Evolutionary conservation across 30 jellyfish, hydroid and myxozoan genomes (phyloP), one percentile per base, ranked within the genome.

Genomic region (Pelagia noctiluca): DNA sequence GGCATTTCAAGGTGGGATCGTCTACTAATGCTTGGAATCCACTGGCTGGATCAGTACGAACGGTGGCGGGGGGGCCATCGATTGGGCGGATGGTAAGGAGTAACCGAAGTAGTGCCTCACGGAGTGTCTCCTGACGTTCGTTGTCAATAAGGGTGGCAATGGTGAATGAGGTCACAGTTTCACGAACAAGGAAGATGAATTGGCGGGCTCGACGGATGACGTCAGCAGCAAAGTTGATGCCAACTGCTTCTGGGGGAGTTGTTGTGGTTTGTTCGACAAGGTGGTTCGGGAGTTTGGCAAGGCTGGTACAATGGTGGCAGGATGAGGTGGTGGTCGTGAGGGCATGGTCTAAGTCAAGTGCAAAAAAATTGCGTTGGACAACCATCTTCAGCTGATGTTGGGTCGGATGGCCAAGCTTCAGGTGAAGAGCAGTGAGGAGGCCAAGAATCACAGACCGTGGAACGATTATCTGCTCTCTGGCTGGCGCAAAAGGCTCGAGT

Each of bases 211-310:
- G 85, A 4, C 35, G 64, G 42, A 57, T 78, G 23, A 78, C 82
- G 63, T 78, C 89, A 30, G 89, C 88, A 63, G 89, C 85, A 30
- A 66, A 81, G 78, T 33, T 21, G 22, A 37, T 66, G 57, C 89
- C 89, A 28, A 81, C 63, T 11, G 61, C 80, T 52, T n/a, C 46
- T 10, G 89, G 91, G 3, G 87, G 77, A 16, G 28, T 53, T 0
- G 35, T 47, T 2, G 91, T 22, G 18, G 79, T 19, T 36, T 35
- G 61, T 21, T 53, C 29, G 26, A 3, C 25, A 22, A 77, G 57
- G 26, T 32, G 50, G 21, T 38, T 69, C 34, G 90, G 89, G 3
- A 68, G 13, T 1, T 28, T 13, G 2, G 29, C 24, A 1, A 65
- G 49, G 22, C 89, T 65, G 5, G 63, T 24, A 52, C 91, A 81